These are phyloP conservation scores for Catocala sponsa DNA, from an alignment of 2,888 invertebrate genomes.

Conservation along the genomic window DNA sequence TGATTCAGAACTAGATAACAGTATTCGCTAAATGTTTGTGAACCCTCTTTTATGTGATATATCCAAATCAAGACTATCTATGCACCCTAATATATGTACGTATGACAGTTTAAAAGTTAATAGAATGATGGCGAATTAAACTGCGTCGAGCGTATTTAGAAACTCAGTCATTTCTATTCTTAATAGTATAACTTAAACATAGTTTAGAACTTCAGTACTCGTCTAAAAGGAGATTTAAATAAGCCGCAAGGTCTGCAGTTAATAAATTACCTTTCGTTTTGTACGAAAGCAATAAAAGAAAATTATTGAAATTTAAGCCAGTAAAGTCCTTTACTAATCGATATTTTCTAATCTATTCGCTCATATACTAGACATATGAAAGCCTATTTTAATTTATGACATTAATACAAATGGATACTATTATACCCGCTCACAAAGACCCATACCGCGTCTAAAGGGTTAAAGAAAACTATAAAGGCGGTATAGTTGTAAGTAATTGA, in stretches of 20 bases:
- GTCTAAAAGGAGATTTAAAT: slow-evolving; percentile 5
- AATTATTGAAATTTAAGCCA: slow-evolving; percentile 8
- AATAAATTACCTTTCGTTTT: not conserved
- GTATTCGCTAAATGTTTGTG: too few species aligned
- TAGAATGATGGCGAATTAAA: too few species aligned
- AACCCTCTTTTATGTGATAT: too few species aligned
- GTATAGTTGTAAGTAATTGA: slow-evolving; percentile 64
- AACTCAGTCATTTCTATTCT: too few species aligned
- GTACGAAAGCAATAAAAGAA: not conserved
- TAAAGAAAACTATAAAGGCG: slow-evolving; percentile 48
- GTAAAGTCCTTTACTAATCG: slow-evolving; percentile 1
- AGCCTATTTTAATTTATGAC: slow-evolving; percentile 9
- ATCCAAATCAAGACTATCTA: too few species aligned
- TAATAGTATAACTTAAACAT: too few species aligned
- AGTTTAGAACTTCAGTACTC: too few species aligned
- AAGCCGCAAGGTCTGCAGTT: not conserved
- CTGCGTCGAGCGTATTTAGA: too few species aligned
- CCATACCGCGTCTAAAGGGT: slow-evolving; percentile 21
- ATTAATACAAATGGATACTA: slow-evolving; percentile 10
- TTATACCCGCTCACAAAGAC: slow-evolving; percentile 22
- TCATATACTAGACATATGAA: slow-evolving; percentile 11
- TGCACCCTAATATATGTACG: too few species aligned
- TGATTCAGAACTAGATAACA: too few species aligned
- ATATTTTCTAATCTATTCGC: slow-evolving; percentile 8
- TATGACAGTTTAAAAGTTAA: too few species aligned